phyloP scores from a whole-genome alignment of 2,113 vertebrate genomes.

The Ptychochromis oligacanthus region DNA sequence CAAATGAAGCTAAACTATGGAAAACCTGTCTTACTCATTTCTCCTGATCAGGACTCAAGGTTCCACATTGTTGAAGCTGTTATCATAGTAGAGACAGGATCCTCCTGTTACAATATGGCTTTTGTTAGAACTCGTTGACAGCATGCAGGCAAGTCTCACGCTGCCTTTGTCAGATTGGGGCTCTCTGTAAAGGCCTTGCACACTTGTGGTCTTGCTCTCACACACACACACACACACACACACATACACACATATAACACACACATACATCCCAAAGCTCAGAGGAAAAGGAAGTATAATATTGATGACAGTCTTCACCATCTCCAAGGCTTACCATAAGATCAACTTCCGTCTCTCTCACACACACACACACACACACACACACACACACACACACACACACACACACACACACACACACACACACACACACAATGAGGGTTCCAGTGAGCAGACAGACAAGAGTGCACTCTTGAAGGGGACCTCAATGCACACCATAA shows the following conservation, averaged over 20 bases:
- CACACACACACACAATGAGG: not conserved
- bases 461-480: not conserved
- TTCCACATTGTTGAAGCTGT: conserved; percentile 52
- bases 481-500: conserved; percentile 6
- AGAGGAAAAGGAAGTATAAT: conserved; percentile 53
- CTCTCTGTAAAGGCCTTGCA: conserved; percentile 27
- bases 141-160: conserved; percentile 42
- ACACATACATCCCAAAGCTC: conserved; percentile 40
- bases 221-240: not conserved
- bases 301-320: conserved; percentile 50
- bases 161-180: conserved; percentile 35
- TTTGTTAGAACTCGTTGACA: conserved; percentile 45
- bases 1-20: conserved; percentile 42
- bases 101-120: conserved; percentile 48
- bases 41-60: conserved; percentile 16
- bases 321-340: conserved; percentile 33
- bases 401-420: not conserved
- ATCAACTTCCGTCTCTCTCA: conserved; percentile 8
- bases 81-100: conserved; percentile 61
- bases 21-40: conserved; percentile 35
- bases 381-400: not conserved
- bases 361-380: not conserved
- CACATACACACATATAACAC: not conserved
- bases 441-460: not conserved
- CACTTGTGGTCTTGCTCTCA: not conserved